Percentiles rank a stretch among this genome's conserved stretches.
Evolutionary conservation across 2,888 invertebrate genomes (phyloP).

Genomic region (Conomelus anceps): DNA sequence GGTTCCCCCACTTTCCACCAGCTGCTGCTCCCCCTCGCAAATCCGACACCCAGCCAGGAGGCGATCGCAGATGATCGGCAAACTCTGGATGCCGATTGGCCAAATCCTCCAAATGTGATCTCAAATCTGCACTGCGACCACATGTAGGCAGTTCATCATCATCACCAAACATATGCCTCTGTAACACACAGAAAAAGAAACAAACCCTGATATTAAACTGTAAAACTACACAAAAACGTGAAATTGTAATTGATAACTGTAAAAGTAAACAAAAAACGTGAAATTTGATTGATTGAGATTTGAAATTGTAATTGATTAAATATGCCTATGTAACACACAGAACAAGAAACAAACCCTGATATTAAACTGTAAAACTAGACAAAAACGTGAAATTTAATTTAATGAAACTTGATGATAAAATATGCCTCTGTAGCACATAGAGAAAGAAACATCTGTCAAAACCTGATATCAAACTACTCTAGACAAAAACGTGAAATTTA

Average conservation of each 20-base stretch:
- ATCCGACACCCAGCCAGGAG: constrained; percentile 19
- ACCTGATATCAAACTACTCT: too few species aligned
- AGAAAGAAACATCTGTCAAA: too few species aligned
- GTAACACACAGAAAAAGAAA: constrained; percentile 27
- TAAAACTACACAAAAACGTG: too few species aligned
- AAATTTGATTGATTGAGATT: too few species aligned
- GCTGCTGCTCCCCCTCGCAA: neutral
- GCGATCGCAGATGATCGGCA: constrained; percentile 56
- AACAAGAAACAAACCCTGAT: neutral
- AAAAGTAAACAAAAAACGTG: too few species aligned
- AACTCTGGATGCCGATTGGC: constrained; percentile 68
- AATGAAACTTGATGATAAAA: too few species aligned
- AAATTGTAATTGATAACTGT: too few species aligned
- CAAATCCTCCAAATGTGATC: constrained; percentile 57
- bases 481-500: too few species aligned
- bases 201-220: neutral
- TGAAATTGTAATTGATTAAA: too few species aligned
- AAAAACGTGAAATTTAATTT: too few species aligned
- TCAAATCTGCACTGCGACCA: constrained; percentile 44
- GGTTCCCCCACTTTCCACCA: neutral
- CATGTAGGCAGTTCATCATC: constrained; percentile 45
- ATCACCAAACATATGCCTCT: constrained; percentile 59
- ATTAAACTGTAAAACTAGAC: too few species aligned
- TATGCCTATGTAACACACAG: constrained; percentile 34
- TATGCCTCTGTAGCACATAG: too few species aligned